Percentiles rank a stretch among this genome's conserved stretches.
These are phyloP conservation scores for Rhynchophorus ferrugineus DNA, from an alignment of 1,140 invertebrate species.

Conservation along the genomic window DNA sequence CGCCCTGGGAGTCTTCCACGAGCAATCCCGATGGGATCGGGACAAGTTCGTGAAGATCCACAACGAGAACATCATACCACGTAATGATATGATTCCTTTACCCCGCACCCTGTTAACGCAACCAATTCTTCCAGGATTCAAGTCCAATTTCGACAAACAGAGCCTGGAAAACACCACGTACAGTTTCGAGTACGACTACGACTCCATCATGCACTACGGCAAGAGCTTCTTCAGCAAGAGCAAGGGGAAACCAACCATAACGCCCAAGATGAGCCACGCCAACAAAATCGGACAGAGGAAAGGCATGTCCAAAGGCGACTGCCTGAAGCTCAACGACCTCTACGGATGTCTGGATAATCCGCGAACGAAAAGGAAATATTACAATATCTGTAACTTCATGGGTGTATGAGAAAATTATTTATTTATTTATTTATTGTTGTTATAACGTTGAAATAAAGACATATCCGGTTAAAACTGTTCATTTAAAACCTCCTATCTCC, in stretches of 20 bases:
- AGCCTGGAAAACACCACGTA: constrained; percentile 53
- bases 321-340: constrained; percentile 62
- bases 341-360: constrained; percentile 56
- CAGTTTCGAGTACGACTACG: constrained; percentile 61
- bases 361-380: constrained; percentile 50
- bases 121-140: constrained; percentile 45
- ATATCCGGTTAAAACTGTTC: too few species aligned
- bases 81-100: constrained; percentile 34
- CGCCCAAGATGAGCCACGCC: constrained; percentile 45
- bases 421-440: constrained; percentile 4
- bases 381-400: constrained; percentile 52
- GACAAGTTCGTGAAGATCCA: constrained; percentile 53
- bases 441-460: too few species aligned
- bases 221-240: constrained; percentile 48
- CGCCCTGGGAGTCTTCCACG: constrained; percentile 57
- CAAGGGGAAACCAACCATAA: constrained; percentile 53
- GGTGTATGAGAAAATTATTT: constrained; percentile 35
- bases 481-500: too few species aligned
- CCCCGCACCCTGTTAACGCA: neutral
- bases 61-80: constrained; percentile 48
- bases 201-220: constrained; percentile 70
- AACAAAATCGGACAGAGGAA: constrained; percentile 51
- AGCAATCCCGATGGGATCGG: constrained; percentile 55
- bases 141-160: constrained; percentile 55
- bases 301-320: constrained; percentile 57